Base-by-base conservation (phyloP, 35 echinoderm and acorn worm genomes). In the Lytechinus pictus region DNA sequence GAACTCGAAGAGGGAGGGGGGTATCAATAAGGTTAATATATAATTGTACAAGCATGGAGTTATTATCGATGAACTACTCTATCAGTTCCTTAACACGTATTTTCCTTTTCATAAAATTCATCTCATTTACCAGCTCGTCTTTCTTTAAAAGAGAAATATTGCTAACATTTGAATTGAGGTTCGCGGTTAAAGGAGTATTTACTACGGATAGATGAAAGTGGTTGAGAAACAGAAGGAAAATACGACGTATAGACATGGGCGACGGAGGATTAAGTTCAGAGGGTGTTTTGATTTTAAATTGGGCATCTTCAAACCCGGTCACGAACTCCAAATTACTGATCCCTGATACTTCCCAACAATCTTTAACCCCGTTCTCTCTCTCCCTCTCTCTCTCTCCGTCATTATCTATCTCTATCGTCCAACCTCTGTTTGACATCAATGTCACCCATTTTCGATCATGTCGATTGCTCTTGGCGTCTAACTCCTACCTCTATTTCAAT, bases 241-340 rank as follows among this genome's bases (percentile, higher is more conserved):
- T 16, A 79, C 19, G 19, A 79, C 8, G 66, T n/a, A n/a, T n/a
- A 79, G 66, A 79, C 66, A 79, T 79, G 14, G 11, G 8, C 11
- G 33, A 44, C 33, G 33, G 0, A 1, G 21, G n/a, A 24, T 79
- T 3, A 79, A 79, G 66, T 79, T 79, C n/a, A 7, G 66, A 79
- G 66, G 66, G 66, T 79, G 66, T 79, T 79, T 79, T 79, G 16
- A n/a, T 79, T 79, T n/a, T 79, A 79, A 79, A 79, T 79, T 79
- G 66, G 16, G 66, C 66, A 79, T 24, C 66, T 24, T 79, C 16
- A 24, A 79, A 79, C 66, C 66, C 66, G 19, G 66, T 79, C 66
- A 79, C 66, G 66, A 79, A 24, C 19, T 79, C 66, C 66, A n/a
- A 79, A 79, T 79, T 79, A 79, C 66, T 24, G 66, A 79, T 79